These are phyloP conservation scores for Cephus rjabovi DNA, from an alignment of 2,888 invertebrate species.

Conservation along the genomic window DNA sequence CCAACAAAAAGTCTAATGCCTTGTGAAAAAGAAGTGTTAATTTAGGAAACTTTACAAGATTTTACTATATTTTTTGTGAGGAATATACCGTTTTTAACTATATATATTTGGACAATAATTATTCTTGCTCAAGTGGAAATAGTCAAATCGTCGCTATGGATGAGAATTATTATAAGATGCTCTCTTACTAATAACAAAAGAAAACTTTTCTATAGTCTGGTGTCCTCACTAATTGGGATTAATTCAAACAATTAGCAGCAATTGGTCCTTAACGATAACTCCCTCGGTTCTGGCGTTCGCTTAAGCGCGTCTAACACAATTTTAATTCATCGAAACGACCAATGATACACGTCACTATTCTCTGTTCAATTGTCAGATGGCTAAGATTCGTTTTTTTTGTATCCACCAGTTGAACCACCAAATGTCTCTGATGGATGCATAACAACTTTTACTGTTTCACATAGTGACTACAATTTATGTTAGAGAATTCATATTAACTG, in stretches of 20 bases:
- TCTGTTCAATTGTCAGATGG: neutral
- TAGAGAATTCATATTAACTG: neutral
- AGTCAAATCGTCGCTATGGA: neutral
- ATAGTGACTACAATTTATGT: neutral
- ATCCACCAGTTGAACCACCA: neutral
- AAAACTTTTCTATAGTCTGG: neutral
- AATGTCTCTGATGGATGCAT: neutral
- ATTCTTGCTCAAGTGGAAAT: neutral
- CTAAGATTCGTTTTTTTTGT: neutral
- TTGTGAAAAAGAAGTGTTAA: neutral
- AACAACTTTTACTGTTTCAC: neutral
- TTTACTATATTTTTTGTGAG: neutral
- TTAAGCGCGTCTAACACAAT: constrained; percentile 3
- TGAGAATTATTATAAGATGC: neutral
- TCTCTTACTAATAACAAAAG: neutral
- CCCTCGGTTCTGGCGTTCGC: constrained; percentile 4
- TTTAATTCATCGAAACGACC: constrained; percentile 3
- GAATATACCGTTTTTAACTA: no score
- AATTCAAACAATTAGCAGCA: constrained; percentile 21
- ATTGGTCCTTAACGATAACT: constrained; percentile 9
- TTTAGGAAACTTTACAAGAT: neutral
- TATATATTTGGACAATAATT: neutral
- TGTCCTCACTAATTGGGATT: constrained; percentile 19
- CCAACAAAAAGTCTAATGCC: neutral
- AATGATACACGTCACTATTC: neutral